These are phyloP conservation scores for Hemicrepidius hirtus DNA, from an alignment of 2,888 invertebrate genomes.

Conservation along the genomic window DNA sequence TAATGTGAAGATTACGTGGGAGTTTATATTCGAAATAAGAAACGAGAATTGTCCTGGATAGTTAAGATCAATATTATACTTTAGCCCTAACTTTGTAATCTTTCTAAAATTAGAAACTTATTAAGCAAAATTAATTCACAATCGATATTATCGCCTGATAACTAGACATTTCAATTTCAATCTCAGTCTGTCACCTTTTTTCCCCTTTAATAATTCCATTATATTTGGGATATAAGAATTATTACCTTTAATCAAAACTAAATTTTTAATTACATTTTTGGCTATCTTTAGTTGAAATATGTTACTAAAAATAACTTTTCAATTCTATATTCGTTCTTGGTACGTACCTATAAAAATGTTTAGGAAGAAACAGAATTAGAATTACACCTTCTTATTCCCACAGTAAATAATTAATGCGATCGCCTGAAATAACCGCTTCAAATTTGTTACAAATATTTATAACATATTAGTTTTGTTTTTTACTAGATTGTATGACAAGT, in stretches of 20 bases:
- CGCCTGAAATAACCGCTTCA: neutral
- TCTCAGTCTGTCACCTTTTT: neutral
- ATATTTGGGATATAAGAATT: neutral
- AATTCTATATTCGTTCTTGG: neutral
- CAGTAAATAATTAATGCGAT: conserved; percentile 2
- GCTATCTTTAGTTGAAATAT: too few species aligned
- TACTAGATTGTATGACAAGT: too few species aligned
- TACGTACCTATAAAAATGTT: neutral
- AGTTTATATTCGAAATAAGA: conserved; percentile 13
- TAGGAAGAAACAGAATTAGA: neutral
- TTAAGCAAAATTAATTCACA: conserved; percentile 35
- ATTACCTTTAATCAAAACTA: too few species aligned
- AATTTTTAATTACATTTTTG: too few species aligned
- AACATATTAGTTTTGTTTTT: too few species aligned
- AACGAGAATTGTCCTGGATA: neutral
- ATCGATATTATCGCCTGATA: conserved; percentile 32
- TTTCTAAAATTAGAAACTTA: conserved; percentile 37
- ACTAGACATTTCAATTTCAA: conserved; percentile 18
- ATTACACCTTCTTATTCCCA: neutral
- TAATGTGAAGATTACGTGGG: conserved; percentile 8
- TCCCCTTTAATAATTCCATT: neutral
- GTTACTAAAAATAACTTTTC: neutral
- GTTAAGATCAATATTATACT: conserved; percentile 19
- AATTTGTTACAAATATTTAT: too few species aligned
- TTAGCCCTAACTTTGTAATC: conserved; percentile 14